Percentiles rank a stretch among this genome's conserved stretches.
Conservation (phyloP, 2,888 invertebrate species). For the Boloria euphrosyne region DNA sequence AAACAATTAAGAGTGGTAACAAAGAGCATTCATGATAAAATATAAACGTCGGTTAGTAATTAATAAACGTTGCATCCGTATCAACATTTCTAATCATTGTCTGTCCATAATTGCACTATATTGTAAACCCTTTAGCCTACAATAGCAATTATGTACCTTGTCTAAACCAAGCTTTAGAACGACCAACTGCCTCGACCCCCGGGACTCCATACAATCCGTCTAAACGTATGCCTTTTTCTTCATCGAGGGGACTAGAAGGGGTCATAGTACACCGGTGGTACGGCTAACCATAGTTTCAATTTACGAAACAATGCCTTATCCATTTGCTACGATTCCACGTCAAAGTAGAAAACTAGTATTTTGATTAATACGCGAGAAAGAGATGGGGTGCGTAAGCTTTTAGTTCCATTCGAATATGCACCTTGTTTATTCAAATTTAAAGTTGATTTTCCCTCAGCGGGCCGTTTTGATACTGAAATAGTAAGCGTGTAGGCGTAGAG, state of each 20-base stretch:
- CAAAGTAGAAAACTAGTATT: constrained; percentile 80
- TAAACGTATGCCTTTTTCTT: constrained; percentile 36
- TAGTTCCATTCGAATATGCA: constrained; percentile 47
- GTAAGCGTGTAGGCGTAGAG: constrained; percentile 79
- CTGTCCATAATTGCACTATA: constrained; percentile 65
- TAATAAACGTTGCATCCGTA: constrained; percentile 56
- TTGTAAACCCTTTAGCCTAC: constrained; percentile 67
- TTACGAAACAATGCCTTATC: constrained; percentile 81
- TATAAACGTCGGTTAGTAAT: constrained; percentile 46
- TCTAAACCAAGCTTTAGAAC: constrained; percentile 67
- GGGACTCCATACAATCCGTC: constrained; percentile 47
- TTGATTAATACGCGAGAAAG: constrained; percentile 81
- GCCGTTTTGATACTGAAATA: constrained; percentile 70
- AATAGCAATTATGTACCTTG: constrained; percentile 73
- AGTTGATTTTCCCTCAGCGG: constrained; percentile 57
- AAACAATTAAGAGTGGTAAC: constrained; percentile 41
- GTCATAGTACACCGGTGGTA: constrained; percentile 57
- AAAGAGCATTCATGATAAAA: constrained; percentile 45
- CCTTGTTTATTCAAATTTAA: constrained; percentile 54
- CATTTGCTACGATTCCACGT: constrained; percentile 80
- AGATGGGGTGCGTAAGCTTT: constrained; percentile 68
- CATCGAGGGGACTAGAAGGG: constrained; percentile 48
- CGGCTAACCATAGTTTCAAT: constrained; percentile 77
- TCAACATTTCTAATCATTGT: constrained; percentile 69
- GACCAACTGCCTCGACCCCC: constrained; percentile 42